Conservation (phyloP, 2,113 vertebrate genomes). For the Cichladusa arquata region DNA sequence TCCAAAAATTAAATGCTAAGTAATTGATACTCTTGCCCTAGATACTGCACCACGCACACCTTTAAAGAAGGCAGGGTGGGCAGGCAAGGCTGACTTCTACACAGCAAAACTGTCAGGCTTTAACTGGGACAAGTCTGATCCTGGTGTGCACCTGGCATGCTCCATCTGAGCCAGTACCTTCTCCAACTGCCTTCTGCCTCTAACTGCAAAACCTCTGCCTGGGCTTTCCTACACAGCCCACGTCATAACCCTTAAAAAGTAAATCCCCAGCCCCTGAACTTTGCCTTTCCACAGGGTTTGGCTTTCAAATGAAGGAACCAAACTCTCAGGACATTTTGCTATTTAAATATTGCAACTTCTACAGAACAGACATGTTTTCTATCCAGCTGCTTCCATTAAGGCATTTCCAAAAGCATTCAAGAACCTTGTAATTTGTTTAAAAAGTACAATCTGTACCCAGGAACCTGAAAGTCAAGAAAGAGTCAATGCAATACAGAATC, state of each 20-base stretch:
- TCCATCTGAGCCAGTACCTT: not conserved
- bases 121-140: not conserved
- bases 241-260: fast-evolving
- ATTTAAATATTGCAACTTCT: not conserved
- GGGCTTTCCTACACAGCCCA: not conserved
- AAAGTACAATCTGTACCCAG: not conserved
- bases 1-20: not conserved
- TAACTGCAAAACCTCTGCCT: not conserved
- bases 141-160: no score
- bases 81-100: not conserved
- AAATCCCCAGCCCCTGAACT: not conserved
- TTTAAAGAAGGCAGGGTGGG: not conserved
- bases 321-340: not conserved
- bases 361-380: not conserved
- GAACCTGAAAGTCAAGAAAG: not conserved
- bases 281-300: not conserved
- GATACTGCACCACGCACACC: fast-evolving
- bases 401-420: not conserved
- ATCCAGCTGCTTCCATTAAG: not conserved
- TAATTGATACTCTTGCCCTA: not conserved
- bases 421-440: not conserved
- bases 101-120: not conserved
- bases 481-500: not conserved
- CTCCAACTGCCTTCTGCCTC: not conserved
- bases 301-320: not conserved